Evolutionary conservation across 2,797 vertebrate species (phyloP).

Genomic region (Sebastiscus tertius): DNA sequence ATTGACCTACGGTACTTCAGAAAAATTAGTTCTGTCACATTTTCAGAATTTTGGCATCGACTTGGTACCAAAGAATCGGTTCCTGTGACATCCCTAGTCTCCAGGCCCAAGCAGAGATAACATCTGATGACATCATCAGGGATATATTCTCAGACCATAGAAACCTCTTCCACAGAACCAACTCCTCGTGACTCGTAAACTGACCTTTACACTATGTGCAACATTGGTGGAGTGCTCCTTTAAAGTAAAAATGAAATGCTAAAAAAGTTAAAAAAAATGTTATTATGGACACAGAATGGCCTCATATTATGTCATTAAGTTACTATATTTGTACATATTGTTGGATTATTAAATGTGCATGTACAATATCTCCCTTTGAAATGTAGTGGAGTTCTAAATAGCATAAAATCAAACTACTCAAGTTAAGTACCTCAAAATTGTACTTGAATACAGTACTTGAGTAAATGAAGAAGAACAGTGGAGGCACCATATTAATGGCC

Average conservation of each 20-base stretch:
- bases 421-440: neutral
- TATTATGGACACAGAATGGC: neutral
- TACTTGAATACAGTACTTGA: neutral
- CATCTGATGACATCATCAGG: neutral
- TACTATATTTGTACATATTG: neutral
- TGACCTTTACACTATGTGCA: neutral
- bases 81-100: no score
- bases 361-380: neutral
- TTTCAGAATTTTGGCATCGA: no score
- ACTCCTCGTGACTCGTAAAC: neutral
- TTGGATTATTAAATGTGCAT: neutral
- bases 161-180: neutral
- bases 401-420: neutral
- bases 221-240: neutral
- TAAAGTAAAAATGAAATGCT: neutral
- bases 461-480: neutral
- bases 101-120: neutral
- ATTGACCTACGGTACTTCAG: no score
- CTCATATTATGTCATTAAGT: neutral
- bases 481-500: neutral
- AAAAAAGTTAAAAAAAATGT: neutral
- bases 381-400: neutral
- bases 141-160: neutral
- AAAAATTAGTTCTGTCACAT: no score
- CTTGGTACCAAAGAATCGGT: no score